Base-by-base conservation (phyloP, 2,797 vertebrate species). In the Valencia hispanica region DNA sequence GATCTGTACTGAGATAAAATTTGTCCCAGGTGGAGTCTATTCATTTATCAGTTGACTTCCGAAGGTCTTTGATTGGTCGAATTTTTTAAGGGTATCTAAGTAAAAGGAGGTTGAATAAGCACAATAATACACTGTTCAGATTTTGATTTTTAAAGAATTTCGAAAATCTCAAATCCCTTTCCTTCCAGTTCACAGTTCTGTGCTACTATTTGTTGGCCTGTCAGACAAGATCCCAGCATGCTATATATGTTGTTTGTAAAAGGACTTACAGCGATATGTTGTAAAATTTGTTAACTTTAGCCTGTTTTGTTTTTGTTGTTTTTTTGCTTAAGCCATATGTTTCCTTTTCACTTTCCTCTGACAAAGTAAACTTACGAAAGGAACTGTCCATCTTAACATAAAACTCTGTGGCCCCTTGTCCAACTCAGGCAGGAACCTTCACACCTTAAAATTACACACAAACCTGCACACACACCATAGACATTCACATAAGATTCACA, bases 391-490 rank as follows among this genome's bases (percentile, higher is more conserved):
- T 90, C 90, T 71, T 86, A 79, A 53, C 75, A 86, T 82, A 75
- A 84, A 86, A 87, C 84, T 74, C 41, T 70, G 53, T 71, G 71
- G 87, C 81, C 66, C 51, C 68, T 69, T 81, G 75, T 83, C 69
- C 63, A 27, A 77, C 85, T 79, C 79, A 86, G 79, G 81, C 87
- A 84, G 66, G 90, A n/a, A 84, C 83, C 79, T 91, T 70, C 68
- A 75, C 9, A 72, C 82, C 81, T 88, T 89, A 87, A 89, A 90
- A 73, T 90, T 70, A 18, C 50, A 89, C 80, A 87, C 84, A 88
- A 79, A 89, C 71, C 59, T 69, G 11, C 3, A 70, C 79, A 78
- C 70, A 85, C 76, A 75, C 77, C 74, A 65, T 74, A 86, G 53
- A 86, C 80, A 81, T 73, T 69, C 34, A 72, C 47, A 51, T 84